A percentile compares a stretch with the other conserved stretches of the same genome.
These are phyloP conservation scores for Catostylus mosaicus DNA, from an alignment of 30 jellyfish, hydroid and myxozoan species.

Conservation along the genomic window DNA sequence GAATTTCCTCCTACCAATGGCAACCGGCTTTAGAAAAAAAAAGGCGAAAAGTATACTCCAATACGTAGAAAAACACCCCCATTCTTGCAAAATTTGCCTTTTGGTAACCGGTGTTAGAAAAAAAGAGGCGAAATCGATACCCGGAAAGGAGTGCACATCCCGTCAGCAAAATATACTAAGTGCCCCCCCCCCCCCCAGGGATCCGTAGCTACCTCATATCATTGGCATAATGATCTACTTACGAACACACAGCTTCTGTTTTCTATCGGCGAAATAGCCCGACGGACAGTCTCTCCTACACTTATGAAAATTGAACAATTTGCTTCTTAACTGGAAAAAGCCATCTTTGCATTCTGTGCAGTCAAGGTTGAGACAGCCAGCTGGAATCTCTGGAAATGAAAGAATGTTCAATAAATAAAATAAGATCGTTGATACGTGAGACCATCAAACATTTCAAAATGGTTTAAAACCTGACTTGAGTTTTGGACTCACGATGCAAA, in stretches of 20 bases:
- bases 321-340: slow-evolving; percentile 31
- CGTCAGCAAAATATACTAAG: too few relatives aligned
- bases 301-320: slow-evolving; percentile 28
- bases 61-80: too few relatives aligned
- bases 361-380: slow-evolving; percentile 51
- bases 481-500: neutral
- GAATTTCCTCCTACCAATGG: too few relatives aligned
- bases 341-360: slow-evolving; percentile 62
- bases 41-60: too few relatives aligned
- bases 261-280: slow-evolving; percentile 40
- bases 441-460: neutral
- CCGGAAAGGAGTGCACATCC: too few relatives aligned
- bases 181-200: too few relatives aligned
- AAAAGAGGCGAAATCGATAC: too few relatives aligned
- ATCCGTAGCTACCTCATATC: too few relatives aligned
- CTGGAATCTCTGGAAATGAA: slow-evolving; percentile 34
- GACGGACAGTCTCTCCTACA: slow-evolving; percentile 49
- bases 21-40: too few relatives aligned
- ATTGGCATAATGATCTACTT: slow-evolving; percentile 2
- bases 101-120: too few relatives aligned
- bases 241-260: slow-evolving; percentile 41
- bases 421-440: neutral
- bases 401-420: neutral
- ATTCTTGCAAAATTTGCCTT: too few relatives aligned
- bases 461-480: neutral